Conservation (phyloP, 2,797 vertebrate species). For the Antrozous pallidus region DNA sequence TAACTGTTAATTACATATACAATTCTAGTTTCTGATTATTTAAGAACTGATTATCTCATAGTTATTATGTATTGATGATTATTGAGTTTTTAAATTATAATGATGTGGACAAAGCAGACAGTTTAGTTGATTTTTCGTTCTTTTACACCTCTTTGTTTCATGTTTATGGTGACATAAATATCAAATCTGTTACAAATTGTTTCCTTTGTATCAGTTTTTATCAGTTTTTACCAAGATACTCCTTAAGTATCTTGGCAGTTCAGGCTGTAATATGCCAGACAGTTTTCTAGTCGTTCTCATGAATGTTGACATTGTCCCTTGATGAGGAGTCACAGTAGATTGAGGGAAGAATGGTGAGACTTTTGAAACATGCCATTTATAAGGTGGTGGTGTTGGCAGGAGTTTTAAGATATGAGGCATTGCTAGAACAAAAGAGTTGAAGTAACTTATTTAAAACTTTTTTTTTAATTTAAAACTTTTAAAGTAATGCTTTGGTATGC, state of each 20-base stretch:
- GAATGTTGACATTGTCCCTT: neutral
- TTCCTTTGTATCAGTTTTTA: neutral
- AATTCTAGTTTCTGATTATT: neutral
- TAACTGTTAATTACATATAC: neutral
- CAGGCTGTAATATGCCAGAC: neutral
- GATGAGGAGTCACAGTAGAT: neutral
- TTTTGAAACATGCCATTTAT: slow-evolving; percentile 6
- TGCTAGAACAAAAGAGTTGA: neutral
- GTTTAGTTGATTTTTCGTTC: neutral
- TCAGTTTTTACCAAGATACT: neutral
- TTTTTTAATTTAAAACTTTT: neutral
- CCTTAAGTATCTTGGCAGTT: neutral
- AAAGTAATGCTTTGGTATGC: neutral
- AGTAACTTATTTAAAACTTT: neutral
- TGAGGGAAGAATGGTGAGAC: neutral
- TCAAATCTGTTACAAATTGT: neutral
- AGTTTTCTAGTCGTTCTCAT: neutral
- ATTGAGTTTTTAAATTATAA: neutral
- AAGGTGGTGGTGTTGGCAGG: neutral
- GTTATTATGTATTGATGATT: neutral
- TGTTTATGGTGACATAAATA: neutral
- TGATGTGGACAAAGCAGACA: neutral
- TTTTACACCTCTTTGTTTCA: neutral
- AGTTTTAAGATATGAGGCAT: neutral
- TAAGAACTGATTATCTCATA: neutral